phyloP scores from a whole-genome alignment of 2,113 vertebrate genomes.

The Lutjanus erythropterus region DNA sequence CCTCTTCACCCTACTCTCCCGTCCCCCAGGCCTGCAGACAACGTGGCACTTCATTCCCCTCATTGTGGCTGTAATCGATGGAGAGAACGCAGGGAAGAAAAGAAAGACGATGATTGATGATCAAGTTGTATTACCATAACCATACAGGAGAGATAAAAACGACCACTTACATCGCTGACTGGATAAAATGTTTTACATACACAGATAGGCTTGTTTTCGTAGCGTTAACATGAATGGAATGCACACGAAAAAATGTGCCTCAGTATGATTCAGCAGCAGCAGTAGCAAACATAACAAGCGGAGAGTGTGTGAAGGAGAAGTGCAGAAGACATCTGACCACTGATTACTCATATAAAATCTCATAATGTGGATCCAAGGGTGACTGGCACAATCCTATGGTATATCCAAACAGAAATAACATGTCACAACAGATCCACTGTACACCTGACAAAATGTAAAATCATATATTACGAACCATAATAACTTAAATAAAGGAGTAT shows the following conservation, averaged over 20 bases:
- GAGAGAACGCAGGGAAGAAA: constrained; percentile 37
- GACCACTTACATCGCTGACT: constrained; percentile 52
- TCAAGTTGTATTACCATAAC: constrained; percentile 58
- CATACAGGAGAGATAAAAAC: constrained; percentile 49
- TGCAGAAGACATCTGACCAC: constrained; percentile 39
- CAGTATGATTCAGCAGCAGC: constrained; percentile 52
- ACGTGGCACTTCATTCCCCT: constrained; percentile 31
- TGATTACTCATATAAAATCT: constrained; percentile 48
- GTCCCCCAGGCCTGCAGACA: constrained; percentile 32
- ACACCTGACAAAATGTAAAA: constrained; percentile 59
- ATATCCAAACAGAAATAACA: constrained; percentile 51
- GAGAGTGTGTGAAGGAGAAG: constrained; percentile 51
- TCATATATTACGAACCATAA: constrained; percentile 69
- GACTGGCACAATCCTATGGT: constrained; percentile 42
- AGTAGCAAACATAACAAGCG: constrained; percentile 34
- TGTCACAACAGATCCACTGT: constrained; percentile 64
- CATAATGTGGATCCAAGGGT: constrained; percentile 34
- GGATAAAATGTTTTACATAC: constrained; percentile 53
- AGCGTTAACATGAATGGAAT: constrained; percentile 50
- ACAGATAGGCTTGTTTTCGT: constrained; percentile 42
- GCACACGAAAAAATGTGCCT: constrained; percentile 16
- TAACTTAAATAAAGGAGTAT: constrained; percentile 80
- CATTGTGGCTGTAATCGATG: constrained; percentile 32
- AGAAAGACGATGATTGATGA: constrained; percentile 25
- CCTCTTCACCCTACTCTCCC: constrained; percentile 35